Evolutionary conservation across 2,113 vertebrate genomes (phyloP), one percentile per base, ranked within the genome.

Genomic region (Brachyhypopomus gauderio): DNA sequence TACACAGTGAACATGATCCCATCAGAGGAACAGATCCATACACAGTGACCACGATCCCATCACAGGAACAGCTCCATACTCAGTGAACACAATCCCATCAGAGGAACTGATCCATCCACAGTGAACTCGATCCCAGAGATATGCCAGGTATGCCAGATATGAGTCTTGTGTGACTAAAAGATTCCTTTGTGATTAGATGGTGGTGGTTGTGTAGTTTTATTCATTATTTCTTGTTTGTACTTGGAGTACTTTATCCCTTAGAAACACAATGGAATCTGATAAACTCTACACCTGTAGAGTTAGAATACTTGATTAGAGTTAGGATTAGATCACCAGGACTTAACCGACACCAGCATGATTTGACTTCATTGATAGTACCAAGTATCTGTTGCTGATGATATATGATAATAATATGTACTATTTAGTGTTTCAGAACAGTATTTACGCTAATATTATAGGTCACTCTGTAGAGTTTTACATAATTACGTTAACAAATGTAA

Each of bases 311-410:
- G 41, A 9, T 22, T 52, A 30, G 22, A 4, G 9, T 17, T 34
- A 22, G 8, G 3, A 1, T 12, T 3, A 52, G 8, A 52, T 52
- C 12, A 52, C 12, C 45, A 52, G 45, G 45, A 36, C 7, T 30
- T 63, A 63, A 72, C 4, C 22, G 41, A 63, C 71, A 66, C 79
- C 55, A 80, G 60, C 45, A 58, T 67, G 60, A 66, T 63, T 74
- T 27, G 64, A 36, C 20, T 20, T 36, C 36, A n/a, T 30, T 38
- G 19, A 69, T 20, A 8, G 56, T 63, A 38, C 30, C 19, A 27
- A 20, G 67, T 27, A 9, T 77, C 19, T 25, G 34, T 55, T 16
- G 22, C 34, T 58, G 25, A 38, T 25, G n/a, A n/a, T n/a, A n/a
- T n/a, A n/a, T n/a, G n/a, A n/a, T n/a, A 38, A 48, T 48, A 11